A percentile compares a stretch with the other conserved stretches of the same genome.
These are phyloP conservation scores for Orestias chungarensis DNA, from an alignment of 2,797 vertebrate genomes.

Conservation along the genomic window DNA sequence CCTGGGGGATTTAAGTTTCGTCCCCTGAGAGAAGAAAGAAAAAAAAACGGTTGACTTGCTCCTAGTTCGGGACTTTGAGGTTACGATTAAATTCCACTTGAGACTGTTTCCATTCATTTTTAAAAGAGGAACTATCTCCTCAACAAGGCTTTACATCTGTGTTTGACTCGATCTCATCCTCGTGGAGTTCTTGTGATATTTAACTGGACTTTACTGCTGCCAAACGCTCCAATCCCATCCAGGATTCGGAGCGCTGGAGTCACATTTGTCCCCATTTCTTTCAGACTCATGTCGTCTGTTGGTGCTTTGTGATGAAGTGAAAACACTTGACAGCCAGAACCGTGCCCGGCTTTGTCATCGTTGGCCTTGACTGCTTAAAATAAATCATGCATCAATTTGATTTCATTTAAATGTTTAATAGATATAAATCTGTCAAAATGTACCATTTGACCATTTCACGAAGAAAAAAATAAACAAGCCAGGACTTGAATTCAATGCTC, in stretches of 20 bases:
- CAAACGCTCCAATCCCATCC: not conserved
- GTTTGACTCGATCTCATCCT: not conserved
- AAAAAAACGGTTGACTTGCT: not conserved
- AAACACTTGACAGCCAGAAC: slow-evolving; percentile 10
- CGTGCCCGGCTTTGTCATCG: not conserved
- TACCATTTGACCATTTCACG: slow-evolving; percentile 34
- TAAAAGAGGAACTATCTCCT: not conserved
- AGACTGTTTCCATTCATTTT: not conserved
- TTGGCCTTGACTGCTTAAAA: not conserved
- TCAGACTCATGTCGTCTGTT: slow-evolving; percentile 1
- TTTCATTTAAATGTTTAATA: not conserved
- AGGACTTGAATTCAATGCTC: not conserved
- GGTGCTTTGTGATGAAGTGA: slow-evolving; percentile 32
- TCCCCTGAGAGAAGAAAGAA: not conserved
- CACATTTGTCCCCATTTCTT: not conserved
- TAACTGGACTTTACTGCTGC: not conserved
- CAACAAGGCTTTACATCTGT: not conserved
- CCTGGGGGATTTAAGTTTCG: slow-evolving; percentile 21
- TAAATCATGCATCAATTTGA: slow-evolving; percentile 1
- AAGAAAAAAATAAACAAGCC: slow-evolving; percentile 31
- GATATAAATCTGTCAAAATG: slow-evolving; percentile 3
- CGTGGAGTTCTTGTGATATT: not conserved
- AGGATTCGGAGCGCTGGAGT: not conserved
- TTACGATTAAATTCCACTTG: not conserved
- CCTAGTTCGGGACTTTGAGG: not conserved